Evolutionary conservation across 2,113 vertebrate species (phyloP), one percentile per base, ranked within the genome.

Genomic region (Fukomys damarensis): DNA sequence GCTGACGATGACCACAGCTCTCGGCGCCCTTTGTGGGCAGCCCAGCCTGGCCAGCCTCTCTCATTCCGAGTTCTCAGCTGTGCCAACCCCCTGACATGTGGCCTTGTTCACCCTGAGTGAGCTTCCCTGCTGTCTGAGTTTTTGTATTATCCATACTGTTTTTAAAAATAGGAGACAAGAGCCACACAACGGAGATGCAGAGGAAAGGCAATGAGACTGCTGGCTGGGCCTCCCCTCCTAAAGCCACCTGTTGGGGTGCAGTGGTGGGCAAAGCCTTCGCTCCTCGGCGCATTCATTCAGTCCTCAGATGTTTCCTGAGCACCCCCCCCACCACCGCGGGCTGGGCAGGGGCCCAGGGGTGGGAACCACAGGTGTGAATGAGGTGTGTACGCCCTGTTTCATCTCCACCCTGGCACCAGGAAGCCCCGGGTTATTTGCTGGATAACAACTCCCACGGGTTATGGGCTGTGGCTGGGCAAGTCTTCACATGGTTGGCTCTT

Each of bases 301-400:
- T 54, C 43, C 0, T 35, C 14, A 52, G 22, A 66, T 41, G 17
- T 22, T 43, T 56, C 20, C n/a, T 72, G 46, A 81, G 7, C n/a
- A 32, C 46, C 41, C 70, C 5, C 4, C 41, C n/a, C 22, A n/a
- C n/a, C n/a, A n/a, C n/a, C n/a, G n/a, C n/a, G n/a, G n/a, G 74
- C 83, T 19, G 8, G 56, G 30, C 52, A 43, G 56, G 65, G 38
- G 52, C 0, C 5, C 28, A 30, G 58, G 41, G 17, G 26, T 2
- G 22, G 49, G 32, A 58, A n/a, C 14, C 16, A 19, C 19, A 24
- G 83, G 10, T 1, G 3, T 0, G 0, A 0, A 24, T 19, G 17
- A 35, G 63, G 49, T 24, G 41, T n/a, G 35, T 1, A 12, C 5
- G 2, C n/a, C 14, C 9, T 0, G 0, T 43, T 16, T 56, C 6